These are phyloP conservation scores for Paraescarpia echinospica DNA, from an alignment of 1,140 invertebrate species.

Conservation along the genomic window DNA sequence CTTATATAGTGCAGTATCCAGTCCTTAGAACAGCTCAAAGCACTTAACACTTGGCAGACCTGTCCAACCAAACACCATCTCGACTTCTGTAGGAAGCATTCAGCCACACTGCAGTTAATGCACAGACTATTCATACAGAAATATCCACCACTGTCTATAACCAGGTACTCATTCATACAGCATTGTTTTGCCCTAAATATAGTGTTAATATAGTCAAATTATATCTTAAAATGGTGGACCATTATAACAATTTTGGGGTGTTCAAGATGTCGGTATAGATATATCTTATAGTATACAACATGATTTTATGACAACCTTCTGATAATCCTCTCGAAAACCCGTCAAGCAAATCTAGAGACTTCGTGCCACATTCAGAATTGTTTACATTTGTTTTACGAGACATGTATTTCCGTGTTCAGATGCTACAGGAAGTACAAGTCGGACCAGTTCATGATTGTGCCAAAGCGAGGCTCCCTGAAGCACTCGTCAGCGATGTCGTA, in stretches of 20 bases:
- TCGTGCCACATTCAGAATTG: not conserved
- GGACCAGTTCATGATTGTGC: not conserved
- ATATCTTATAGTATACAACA: not conserved
- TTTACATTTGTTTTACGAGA: not conserved
- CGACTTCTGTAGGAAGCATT: no score
- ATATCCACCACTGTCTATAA: no score
- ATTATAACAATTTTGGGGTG: not conserved
- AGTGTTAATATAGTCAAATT: not conserved
- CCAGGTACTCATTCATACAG: no score
- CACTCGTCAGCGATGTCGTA: conserved; percentile 13
- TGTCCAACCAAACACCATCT: no score
- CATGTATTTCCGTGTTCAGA: not conserved
- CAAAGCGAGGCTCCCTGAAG: conserved; percentile 17
- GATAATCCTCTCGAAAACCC: not conserved
- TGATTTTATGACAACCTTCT: not conserved
- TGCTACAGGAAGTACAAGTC: not conserved
- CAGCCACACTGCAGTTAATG: no score
- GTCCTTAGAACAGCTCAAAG: no score
- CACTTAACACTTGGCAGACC: no score
- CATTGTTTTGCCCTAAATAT: no score
- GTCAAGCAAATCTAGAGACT: not conserved
- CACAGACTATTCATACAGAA: no score
- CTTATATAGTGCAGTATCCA: no score
- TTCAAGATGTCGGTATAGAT: not conserved
- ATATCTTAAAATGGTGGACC: not conserved